Conservation (phyloP, 1,140 invertebrate genomes). For the Uloborus diversus region DNA sequence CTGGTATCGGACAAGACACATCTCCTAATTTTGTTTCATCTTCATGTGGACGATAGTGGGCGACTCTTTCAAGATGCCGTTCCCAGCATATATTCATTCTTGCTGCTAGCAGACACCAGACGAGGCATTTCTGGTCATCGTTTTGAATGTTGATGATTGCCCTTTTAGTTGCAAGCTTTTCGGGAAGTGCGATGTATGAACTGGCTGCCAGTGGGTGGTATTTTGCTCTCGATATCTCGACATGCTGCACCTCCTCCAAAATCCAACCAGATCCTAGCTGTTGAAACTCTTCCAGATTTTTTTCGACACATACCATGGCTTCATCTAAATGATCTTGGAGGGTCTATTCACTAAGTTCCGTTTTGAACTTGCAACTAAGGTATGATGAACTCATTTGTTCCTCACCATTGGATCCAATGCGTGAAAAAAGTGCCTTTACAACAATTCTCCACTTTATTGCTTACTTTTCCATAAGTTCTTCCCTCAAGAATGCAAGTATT, state of each 20-base stretch:
- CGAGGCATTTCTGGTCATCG: constrained; percentile 2
- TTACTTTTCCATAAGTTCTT: too few relatives aligned
- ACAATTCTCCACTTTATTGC: too few relatives aligned
- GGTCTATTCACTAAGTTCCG: too few relatives aligned
- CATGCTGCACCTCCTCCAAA: not conserved
- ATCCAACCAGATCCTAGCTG: not conserved
- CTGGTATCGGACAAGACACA: not conserved
- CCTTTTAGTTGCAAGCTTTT: not conserved
- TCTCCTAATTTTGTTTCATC: not conserved
- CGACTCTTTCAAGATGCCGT: not conserved
- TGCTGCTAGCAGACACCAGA: not conserved
- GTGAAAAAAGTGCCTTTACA: too few relatives aligned
- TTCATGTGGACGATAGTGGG: not conserved
- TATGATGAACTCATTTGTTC: too few relatives aligned
- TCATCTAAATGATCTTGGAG: too few relatives aligned
- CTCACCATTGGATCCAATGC: too few relatives aligned
- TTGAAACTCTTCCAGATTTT: not conserved
- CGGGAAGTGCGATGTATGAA: not conserved
- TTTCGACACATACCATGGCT: too few relatives aligned
- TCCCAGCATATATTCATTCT: not conserved
- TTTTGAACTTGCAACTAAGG: too few relatives aligned
- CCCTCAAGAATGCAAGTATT: too few relatives aligned
- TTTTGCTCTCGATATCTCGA: not conserved
- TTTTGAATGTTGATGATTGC: not conserved
- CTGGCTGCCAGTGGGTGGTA: not conserved